A percentile compares a stretch with the other conserved stretches of the same genome.
phyloP scores from a whole-genome alignment of 2,888 invertebrate genomes.

The Hyles lineata region DNA sequence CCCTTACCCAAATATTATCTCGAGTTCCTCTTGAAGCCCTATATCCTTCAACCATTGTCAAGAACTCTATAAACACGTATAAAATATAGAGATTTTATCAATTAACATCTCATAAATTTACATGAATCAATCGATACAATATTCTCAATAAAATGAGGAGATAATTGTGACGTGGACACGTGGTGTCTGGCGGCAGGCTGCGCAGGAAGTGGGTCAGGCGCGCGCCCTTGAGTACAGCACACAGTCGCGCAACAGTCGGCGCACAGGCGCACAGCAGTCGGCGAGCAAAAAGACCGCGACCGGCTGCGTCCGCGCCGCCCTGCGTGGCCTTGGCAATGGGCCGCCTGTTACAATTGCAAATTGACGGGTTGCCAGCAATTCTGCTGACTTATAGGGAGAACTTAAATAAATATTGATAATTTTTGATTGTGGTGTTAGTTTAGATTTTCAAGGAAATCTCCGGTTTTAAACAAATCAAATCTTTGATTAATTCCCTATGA shows the following conservation, averaged over 20 bases:
- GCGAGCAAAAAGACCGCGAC: conserved; percentile 45
- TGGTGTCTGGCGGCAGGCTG: conserved; percentile 60
- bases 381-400: background rate
- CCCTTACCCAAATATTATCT: no score
- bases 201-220: conserved; percentile 67
- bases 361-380: conserved; percentile 50
- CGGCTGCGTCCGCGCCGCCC: conserved; percentile 53
- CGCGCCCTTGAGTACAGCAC: conserved; percentile 35
- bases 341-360: conserved; percentile 48
- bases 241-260: conserved; percentile 37
- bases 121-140: background rate
- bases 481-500: no score
- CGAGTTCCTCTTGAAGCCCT: no score
- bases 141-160: background rate
- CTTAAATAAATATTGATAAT: background rate
- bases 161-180: conserved; percentile 45
- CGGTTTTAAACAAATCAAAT: no score
- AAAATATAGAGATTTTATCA: background rate
- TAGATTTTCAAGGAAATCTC: background rate
- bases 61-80: background rate
- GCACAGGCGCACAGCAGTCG: conserved; percentile 36
- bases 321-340: conserved; percentile 55
- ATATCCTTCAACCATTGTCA: no score
- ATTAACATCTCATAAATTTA: background rate
- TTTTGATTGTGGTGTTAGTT: background rate